Base-by-base conservation (phyloP, 2,888 invertebrate species). In the Polyommatus iphigenia region DNA sequence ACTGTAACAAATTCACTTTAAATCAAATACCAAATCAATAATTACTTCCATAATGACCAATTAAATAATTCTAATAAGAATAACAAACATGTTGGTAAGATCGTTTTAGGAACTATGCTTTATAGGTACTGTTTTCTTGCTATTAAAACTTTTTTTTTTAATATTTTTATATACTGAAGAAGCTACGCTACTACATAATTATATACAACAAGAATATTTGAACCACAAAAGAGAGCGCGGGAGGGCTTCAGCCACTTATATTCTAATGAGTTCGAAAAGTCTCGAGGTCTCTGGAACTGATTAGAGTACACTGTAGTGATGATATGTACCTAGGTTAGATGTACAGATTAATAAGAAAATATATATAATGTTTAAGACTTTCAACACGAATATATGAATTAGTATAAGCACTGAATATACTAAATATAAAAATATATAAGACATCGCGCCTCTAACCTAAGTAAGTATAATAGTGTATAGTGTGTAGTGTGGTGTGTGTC, bases 181-280 rank as follows among this genome's bases (percentile, higher is more conserved):
- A 62, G 6, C 15, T 15, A 20, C 0, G 6, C 6, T 59, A 57
- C 18, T 24, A 29, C 10, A 62, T 7, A n/a, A 20, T 15, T 50
- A 50, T 20, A 50, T 0, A 67, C 13, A 67, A 67, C 0, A 18
- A 29, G 24, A 41, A 75, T 29, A 29, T 24, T 18, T 18, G 20
- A 73, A 29, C 54, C 50, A 46, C 41, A 29, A n/a, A 78, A 41
- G 46, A 83, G 88, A 90, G 91, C 91, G 91, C 91, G 90, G 91
- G 91, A 89, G 91, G 91, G 91, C 91, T 89, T 89, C 85, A 84
- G 85, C 85, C 83, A 80, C 76, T 78, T 79, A 76, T 78, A 59
- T 73, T 78, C 41, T 73, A 59, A 78, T 77, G 18, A 57, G 59
- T 78, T 77, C 77, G 41, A 73, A 32, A 18, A 32, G 24, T 57